Evolutionary conservation across 2,113 vertebrate genomes (phyloP).

Genomic region (Seriola aureovittata): DNA sequence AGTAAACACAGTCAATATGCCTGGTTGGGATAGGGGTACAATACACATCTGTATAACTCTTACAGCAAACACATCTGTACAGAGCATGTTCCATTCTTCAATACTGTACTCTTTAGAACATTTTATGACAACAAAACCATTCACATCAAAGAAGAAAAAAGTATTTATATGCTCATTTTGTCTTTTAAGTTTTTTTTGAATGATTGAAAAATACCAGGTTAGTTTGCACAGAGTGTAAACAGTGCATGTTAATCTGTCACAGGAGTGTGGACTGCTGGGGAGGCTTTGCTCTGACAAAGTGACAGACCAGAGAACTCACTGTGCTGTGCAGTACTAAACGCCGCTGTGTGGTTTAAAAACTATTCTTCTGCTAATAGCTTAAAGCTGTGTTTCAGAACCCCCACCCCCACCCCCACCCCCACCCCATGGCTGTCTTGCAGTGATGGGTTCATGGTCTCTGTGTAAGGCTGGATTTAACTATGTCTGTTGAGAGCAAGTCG

Average conservation of each 20-base stretch:
- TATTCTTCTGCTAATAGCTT: conserved; percentile 74
- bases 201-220: conserved; percentile 45
- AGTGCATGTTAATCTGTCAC: conserved; percentile 57
- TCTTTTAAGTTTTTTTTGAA: conserved; percentile 34
- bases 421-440: conserved; percentile 22
- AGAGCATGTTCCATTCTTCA: conserved; percentile 33
- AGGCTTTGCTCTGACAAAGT: conserved; percentile 42
- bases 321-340: conserved; percentile 54
- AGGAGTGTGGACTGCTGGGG: conserved; percentile 48
- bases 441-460: conserved; percentile 54
- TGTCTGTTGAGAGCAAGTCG: conserved; percentile 30
- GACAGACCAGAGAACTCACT: conserved; percentile 48
- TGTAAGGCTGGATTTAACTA: conserved; percentile 40
- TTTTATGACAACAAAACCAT: conserved; percentile 27
- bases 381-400: conserved; percentile 63
- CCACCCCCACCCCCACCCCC: conserved; percentile 24
- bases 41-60: conserved; percentile 32
- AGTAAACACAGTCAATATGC: conserved; percentile 47
- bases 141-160: conserved; percentile 20
- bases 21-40: not conserved
- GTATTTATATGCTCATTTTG: conserved; percentile 53
- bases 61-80: conserved; percentile 55
- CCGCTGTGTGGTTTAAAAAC: conserved; percentile 69
- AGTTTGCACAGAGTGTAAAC: conserved; percentile 42
- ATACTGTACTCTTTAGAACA: conserved; percentile 20